Evolutionary conservation across 2,797 vertebrate genomes (phyloP), one percentile per base, ranked within the genome.

Genomic region (Adelosebastes latens): DNA sequence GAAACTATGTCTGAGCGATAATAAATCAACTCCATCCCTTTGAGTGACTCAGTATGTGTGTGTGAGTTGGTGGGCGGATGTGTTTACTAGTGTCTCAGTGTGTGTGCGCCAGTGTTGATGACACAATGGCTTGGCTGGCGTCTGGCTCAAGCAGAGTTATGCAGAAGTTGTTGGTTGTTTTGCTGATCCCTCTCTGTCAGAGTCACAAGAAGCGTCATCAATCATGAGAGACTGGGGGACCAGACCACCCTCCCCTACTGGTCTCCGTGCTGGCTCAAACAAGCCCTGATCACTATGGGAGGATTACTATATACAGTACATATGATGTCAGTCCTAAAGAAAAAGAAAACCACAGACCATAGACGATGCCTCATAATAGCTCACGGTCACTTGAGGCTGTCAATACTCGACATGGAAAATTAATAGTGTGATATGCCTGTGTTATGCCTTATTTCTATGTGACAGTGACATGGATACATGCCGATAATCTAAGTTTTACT

Each of bases 111-210:
- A 82, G 82, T 63, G 83, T 69, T 83, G 83, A 89, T 91, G 94
- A 88, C 89, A 93, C 89, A 93, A 93, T 88, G 85, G 87, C 65
- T 69, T 69, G 82, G 91, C 86, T 91, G 89, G 93, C 86, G 83
- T 94, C 93, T 90, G 89, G 83, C 88, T 94, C 75, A 53, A 81
- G 88, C 85, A 55, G 90, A 93, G 94, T 87, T 90, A 92, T 90
- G 93, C 92, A 92, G 91, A 90, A 92, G 93, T 94, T 93, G 88
- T 92, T 90, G 91, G 92, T 95, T 95, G 92, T 93, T 94, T 89
- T 87, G 88, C 86, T 93, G 93, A 94, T 94, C 93, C 91, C 89
- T 82, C 81, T 83, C 86, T 94, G 93, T 93, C 94, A 93, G 90
- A 93, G 91, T 93, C 90, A 92, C 88, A 85, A 89, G 90, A 82